A percentile compares a stretch with the other conserved stretches of the same genome.
phyloP scores from a whole-genome alignment of 1,140 invertebrate species.

The Pseudomyrmex gracilis region DNA sequence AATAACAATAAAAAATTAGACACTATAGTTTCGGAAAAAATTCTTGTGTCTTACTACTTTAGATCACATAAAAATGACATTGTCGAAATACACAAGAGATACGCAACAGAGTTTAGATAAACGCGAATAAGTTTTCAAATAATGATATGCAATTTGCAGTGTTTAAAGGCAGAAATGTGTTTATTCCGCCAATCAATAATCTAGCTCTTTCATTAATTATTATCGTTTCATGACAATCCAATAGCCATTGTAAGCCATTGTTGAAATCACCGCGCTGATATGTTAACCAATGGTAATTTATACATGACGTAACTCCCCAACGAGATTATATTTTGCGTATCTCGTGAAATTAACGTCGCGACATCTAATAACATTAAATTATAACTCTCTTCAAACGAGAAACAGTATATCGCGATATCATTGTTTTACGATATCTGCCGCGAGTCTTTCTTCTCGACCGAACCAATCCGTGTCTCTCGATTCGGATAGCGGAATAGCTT shows the following conservation, averaged over 20 bases:
- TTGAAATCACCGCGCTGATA: slow-evolving; percentile 12
- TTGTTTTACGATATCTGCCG: slow-evolving; percentile 52
- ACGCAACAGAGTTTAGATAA: no score
- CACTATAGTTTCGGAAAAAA: no score
- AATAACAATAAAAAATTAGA: no score
- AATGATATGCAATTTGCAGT: neutral
- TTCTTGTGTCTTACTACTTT: neutral
- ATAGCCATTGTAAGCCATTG: slow-evolving; percentile 6
- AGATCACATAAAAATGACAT: neutral
- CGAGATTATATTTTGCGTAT: slow-evolving; percentile 1
- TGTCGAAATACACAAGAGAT: neutral
- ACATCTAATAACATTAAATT: slow-evolving; percentile 1
- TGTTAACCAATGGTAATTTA: slow-evolving; percentile 14
- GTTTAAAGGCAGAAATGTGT: neutral
- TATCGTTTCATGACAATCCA: neutral
- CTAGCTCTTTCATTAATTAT: slow-evolving; percentile 27
- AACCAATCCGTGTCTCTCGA: slow-evolving; percentile 53
- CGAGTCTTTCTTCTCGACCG: slow-evolving; percentile 43
- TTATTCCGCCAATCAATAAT: neutral
- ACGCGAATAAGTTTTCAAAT: neutral
- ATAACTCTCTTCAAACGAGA: neutral
- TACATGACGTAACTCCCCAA: neutral
- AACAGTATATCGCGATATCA: slow-evolving; percentile 5
- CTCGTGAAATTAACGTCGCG: slow-evolving; percentile 18
- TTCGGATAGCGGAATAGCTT: slow-evolving; percentile 59